Evolutionary conservation across 2,888 invertebrate species (phyloP).

Genomic region (Galerucella pusilla): DNA sequence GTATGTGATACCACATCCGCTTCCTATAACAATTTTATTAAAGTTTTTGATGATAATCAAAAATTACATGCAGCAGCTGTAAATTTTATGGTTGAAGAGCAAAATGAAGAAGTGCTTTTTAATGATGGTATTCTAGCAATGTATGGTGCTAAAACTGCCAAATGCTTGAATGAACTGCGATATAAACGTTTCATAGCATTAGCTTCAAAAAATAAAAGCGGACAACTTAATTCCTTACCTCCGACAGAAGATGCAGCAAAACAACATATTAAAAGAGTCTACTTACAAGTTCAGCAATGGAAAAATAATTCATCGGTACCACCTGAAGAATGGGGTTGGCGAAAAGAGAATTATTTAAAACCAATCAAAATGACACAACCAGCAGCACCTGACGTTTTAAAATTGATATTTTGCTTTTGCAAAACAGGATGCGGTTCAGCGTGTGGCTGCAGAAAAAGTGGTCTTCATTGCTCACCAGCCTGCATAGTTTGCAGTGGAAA

Average conservation of each 20-base stretch:
- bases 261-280: too few species aligned
- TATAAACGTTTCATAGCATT: too few species aligned
- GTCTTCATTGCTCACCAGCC: constrained; percentile 18
- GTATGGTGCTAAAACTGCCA: background rate
- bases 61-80: constrained; percentile 22
- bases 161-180: too few species aligned
- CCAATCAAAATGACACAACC: constrained; percentile 18
- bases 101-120: constrained; percentile 16
- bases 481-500: background rate
- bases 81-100: constrained; percentile 17
- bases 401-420: constrained; percentile 6
- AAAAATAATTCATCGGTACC: too few species aligned
- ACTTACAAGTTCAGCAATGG: too few species aligned
- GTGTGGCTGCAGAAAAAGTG: constrained; percentile 22
- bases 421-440: constrained; percentile 14
- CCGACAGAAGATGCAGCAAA: too few species aligned
- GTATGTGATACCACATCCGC: too few species aligned
- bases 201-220: too few species aligned
- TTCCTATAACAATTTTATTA: too few species aligned
- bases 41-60: constrained; percentile 6
- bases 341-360: constrained; percentile 21
- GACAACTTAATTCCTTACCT: too few species aligned
- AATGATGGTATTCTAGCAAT: constrained; percentile 3
- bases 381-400: constrained; percentile 16
- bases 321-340: too few species aligned